These are phyloP conservation scores for Bradypodion pumilum DNA, from an alignment of 2,797 vertebrate species.

Conservation along the genomic window DNA sequence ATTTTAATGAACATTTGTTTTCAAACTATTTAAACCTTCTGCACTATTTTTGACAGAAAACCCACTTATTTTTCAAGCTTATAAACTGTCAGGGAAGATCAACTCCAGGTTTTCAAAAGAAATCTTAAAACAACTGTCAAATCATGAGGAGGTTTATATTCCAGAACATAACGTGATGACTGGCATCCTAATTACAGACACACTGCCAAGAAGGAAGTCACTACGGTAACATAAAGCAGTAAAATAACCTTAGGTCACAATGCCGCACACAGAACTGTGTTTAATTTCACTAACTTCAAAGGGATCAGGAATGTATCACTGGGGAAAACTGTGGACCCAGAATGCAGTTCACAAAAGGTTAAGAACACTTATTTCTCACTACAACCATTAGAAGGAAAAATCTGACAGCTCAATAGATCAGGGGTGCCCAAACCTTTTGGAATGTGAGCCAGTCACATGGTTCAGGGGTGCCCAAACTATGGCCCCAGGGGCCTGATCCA, in stretches of 20 bases:
- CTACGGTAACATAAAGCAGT: background rate
- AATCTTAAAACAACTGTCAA: slow-evolving; percentile 2
- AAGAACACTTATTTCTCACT: background rate
- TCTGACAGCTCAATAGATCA: background rate
- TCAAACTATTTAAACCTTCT: background rate
- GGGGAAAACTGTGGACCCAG: background rate
- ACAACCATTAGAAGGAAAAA: background rate
- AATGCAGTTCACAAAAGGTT: slow-evolving; percentile 11
- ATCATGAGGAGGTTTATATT: background rate
- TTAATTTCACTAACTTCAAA: slow-evolving; percentile 1
- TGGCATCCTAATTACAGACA: background rate
- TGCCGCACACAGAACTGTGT: background rate
- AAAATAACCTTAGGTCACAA: background rate
- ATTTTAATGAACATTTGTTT: background rate
- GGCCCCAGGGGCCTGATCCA: no score
- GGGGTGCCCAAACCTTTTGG: no score
- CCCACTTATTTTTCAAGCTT: background rate
- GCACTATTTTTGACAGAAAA: background rate
- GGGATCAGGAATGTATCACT: background rate
- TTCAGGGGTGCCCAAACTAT: no score
- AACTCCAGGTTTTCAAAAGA: background rate
- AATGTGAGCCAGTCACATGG: no score
- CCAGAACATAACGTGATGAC: slow-evolving; percentile 1
- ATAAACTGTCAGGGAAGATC: background rate
- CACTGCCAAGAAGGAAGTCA: slow-evolving; percentile 11